A percentile compares a stretch with the other conserved stretches of the same genome.
phyloP scores from a whole-genome alignment of 2,113 vertebrate species.

The Irena cyanogastra region DNA sequence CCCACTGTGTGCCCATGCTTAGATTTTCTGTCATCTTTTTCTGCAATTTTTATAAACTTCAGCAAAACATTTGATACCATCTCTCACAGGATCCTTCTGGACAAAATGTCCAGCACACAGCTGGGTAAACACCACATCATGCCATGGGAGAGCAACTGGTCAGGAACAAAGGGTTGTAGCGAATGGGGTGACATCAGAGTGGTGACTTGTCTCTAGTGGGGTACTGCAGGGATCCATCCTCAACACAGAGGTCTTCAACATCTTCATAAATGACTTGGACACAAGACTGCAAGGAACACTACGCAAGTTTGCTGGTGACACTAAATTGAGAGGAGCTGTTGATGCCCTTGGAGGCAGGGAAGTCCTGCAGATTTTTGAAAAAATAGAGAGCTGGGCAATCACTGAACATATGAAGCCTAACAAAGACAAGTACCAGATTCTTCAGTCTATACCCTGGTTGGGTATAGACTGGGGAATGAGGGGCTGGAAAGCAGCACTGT shows the following conservation, averaged over 20 bases:
- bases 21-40: neutral
- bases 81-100: neutral
- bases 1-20: neutral
- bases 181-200: neutral
- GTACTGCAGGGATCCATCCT: neutral
- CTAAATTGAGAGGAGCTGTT: no score
- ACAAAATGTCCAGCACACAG: neutral
- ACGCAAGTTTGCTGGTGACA: accelerated
- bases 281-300: neutral
- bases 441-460: neutral
- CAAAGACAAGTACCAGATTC: neutral
- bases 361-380: neutral
- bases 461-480: neutral
- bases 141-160: neutral
- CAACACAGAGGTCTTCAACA: neutral
- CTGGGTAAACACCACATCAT: neutral
- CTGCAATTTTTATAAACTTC: neutral
- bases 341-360: neutral
- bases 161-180: neutral
- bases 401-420: accelerated
- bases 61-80: neutral
- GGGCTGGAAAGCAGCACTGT: accelerated
- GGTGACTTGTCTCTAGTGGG: no score
- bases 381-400: neutral
- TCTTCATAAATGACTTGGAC: neutral